Evolutionary conservation across 2,113 vertebrate species (phyloP).

Genomic region (Mirza zaza): DNA sequence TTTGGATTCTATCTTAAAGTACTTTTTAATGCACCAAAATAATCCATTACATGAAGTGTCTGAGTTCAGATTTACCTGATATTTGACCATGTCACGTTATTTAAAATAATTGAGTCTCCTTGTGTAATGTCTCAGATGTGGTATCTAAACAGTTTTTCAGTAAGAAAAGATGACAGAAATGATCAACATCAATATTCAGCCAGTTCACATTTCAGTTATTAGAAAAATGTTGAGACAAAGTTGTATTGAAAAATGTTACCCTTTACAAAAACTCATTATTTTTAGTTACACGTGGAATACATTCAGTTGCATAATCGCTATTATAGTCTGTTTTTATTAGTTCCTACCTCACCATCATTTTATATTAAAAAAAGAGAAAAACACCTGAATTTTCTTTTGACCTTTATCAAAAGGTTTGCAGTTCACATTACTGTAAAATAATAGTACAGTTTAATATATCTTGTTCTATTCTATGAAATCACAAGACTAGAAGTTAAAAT

Average conservation of each 20-base stretch:
- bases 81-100: constrained; percentile 58
- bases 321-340: neutral
- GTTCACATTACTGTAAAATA: constrained; percentile 28
- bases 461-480: constrained; percentile 57
- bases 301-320: neutral
- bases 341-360: neutral
- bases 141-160: constrained; percentile 57
- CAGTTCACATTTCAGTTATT: constrained; percentile 58
- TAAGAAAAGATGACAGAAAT: constrained; percentile 42
- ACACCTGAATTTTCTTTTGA: constrained; percentile 48
- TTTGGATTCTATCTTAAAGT: constrained; percentile 47
- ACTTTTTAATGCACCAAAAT: constrained; percentile 45
- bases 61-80: constrained; percentile 44
- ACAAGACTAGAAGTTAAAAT: neutral
- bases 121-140: constrained; percentile 41
- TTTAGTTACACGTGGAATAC: neutral
- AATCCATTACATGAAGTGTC: constrained; percentile 54
- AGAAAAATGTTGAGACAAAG: constrained; percentile 44
- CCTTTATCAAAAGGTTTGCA: constrained; percentile 60
- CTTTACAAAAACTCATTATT: constrained; percentile 44
- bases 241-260: neutral
- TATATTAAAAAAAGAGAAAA: neutral
- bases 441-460: constrained; percentile 1
- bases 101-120: constrained; percentile 40
- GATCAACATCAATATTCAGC: constrained; percentile 28